Percentiles rank a stretch among this genome's conserved stretches.
phyloP scores from a whole-genome alignment of 2,888 invertebrate species.

The Andrena chrysosceles region DNA sequence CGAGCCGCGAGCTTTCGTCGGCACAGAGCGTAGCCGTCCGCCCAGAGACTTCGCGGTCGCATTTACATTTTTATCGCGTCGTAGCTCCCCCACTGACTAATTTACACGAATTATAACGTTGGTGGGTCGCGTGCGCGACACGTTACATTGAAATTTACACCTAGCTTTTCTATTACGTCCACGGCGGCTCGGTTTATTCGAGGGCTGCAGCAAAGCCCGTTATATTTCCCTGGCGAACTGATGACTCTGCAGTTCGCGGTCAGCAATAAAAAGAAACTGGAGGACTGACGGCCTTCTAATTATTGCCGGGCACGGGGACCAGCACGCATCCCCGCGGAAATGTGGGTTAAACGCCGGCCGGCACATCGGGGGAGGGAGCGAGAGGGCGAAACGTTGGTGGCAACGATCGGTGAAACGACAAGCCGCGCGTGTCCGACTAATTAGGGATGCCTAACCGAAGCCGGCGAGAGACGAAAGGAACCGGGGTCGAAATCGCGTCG shows the following conservation, averaged over 20 bases:
- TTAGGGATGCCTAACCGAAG: constrained; percentile 49
- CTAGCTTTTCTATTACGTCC: constrained; percentile 13
- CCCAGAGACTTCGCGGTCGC: not conserved
- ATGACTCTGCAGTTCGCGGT: constrained; percentile 43
- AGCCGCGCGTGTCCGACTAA: constrained; percentile 57
- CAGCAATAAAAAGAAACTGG: constrained; percentile 51
- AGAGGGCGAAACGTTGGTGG: constrained; percentile 14
- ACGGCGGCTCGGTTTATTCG: constrained; percentile 2
- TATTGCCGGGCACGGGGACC: constrained; percentile 65
- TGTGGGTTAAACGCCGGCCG: constrained; percentile 70
- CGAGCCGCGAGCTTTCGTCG: not conserved
- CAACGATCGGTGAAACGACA: constrained; percentile 60
- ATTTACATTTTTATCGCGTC: constrained; percentile 51
- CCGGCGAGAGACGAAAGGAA: constrained; percentile 24
- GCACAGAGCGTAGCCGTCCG: not conserved
- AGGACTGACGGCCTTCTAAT: constrained; percentile 59
- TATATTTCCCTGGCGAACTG: constrained; percentile 36
- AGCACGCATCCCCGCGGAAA: constrained; percentile 56
- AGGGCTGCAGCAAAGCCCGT: not conserved
- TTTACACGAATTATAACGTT: constrained; percentile 43
- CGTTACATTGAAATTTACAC: constrained; percentile 42
- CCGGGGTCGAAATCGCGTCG: constrained; percentile 34
- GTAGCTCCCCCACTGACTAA: constrained; percentile 18
- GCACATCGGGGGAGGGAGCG: constrained; percentile 35
- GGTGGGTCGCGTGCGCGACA: constrained; percentile 14